A percentile compares a stretch with the other conserved stretches of the same genome.
Evolutionary conservation across 53 echinoderm and acorn worm species (phyloP).

Genomic region (Holothuria scabra): DNA sequence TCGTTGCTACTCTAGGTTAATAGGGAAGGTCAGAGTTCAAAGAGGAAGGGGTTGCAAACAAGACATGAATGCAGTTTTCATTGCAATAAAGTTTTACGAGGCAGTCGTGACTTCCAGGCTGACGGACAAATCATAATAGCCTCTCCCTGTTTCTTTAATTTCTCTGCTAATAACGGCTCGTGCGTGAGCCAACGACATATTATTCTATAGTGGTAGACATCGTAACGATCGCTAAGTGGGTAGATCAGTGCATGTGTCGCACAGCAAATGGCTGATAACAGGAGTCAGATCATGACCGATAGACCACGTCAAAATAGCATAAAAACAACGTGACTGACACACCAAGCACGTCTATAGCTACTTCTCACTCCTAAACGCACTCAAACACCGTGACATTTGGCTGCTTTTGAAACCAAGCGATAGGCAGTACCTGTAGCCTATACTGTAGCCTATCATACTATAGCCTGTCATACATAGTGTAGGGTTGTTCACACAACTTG

Average conservation of each 20-base stretch:
- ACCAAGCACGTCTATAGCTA: too few relatives aligned
- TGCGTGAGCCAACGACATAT: conserved; percentile 18
- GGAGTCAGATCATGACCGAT: too few relatives aligned
- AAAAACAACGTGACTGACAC: too few relatives aligned
- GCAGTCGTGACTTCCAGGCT: conserved; percentile 31
- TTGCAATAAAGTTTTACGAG: conserved; percentile 45
- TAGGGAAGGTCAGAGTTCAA: conserved; percentile 26
- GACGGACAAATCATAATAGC: conserved; percentile 18
- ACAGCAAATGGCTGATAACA: too few relatives aligned
- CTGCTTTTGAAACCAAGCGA: too few relatives aligned
- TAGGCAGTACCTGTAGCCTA: too few relatives aligned
- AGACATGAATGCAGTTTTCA: conserved; percentile 22
- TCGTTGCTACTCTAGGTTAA: conserved; percentile 23
- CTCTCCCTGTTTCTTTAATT: conserved; percentile 1
- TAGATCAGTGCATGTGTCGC: not conserved
- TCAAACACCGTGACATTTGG: too few relatives aligned
- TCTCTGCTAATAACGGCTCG: not conserved
- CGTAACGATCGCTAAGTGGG: conserved; percentile 14
- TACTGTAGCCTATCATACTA: too few relatives aligned
- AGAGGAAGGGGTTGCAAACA: conserved; percentile 15
- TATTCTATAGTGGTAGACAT: not conserved
- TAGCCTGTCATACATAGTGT: too few relatives aligned
- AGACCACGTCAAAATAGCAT: too few relatives aligned
- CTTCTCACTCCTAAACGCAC: too few relatives aligned
- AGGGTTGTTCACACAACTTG: too few relatives aligned